Evolutionary conservation across 2,888 invertebrate species (phyloP).

Genomic region (Leptopilina drosophilae): DNA sequence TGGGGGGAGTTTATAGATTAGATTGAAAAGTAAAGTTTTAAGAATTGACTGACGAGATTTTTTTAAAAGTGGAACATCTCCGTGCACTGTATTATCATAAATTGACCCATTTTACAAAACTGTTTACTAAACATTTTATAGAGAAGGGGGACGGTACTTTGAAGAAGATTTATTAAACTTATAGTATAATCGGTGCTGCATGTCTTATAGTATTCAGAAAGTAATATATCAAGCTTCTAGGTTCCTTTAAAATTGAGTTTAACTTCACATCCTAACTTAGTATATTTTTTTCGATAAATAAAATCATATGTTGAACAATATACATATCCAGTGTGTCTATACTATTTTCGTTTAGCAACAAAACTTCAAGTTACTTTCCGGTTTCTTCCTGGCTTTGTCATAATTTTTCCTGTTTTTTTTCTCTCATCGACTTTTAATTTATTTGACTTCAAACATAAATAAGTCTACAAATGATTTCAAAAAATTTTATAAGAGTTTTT

Average conservation of each 20-base stretch:
- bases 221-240: conserved; percentile 6
- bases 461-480: no score
- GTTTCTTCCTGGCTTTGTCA: no score
- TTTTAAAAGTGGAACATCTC: neutral
- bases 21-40: no score
- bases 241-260: neutral
- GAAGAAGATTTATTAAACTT: conserved; percentile 27
- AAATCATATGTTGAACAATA: no score
- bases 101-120: neutral
- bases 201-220: neutral
- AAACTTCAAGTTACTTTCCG: no score
- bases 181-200: conserved; percentile 7
- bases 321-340: no score
- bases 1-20: neutral
- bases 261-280: neutral
- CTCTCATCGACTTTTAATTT: no score
- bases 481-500: no score
- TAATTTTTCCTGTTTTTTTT: no score
- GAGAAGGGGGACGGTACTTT: neutral
- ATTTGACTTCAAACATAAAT: no score
- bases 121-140: conserved; percentile 1
- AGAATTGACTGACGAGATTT: neutral
- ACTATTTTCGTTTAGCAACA: no score
- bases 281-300: neutral
- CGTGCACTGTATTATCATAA: neutral